These are phyloP conservation scores for Pygoscelis adeliae DNA, from an alignment of 2,113 vertebrate species.

Conservation along the genomic window DNA sequence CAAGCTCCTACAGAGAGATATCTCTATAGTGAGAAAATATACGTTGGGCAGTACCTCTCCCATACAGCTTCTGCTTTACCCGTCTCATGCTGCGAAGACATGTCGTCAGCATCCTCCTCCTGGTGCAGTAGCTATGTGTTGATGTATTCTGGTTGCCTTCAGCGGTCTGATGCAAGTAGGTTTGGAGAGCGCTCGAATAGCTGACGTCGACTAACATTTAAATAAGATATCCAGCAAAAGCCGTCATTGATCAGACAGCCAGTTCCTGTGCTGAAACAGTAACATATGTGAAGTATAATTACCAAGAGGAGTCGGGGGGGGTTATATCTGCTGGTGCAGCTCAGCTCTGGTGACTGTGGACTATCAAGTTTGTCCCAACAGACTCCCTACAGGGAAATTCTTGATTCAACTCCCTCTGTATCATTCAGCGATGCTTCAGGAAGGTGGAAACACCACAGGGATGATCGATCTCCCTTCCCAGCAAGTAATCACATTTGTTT, in stretches of 20 bases:
- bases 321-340: background rate
- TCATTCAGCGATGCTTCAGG: background rate
- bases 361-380: background rate
- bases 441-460: background rate
- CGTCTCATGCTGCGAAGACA: fast-evolving
- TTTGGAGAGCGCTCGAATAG: fast-evolving
- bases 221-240: background rate
- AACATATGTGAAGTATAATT: background rate
- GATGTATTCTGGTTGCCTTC: background rate
- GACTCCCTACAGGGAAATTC: background rate
- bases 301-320: background rate
- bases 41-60: fast-evolving
- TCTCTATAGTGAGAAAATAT: background rate
- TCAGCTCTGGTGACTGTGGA: background rate
- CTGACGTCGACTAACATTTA: background rate
- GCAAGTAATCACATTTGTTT: background rate
- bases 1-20: fast-evolving
- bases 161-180: background rate
- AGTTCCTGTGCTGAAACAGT: background rate
- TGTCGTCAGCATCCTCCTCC: background rate
- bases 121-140: background rate
- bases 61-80: background rate
- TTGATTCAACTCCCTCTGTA: background rate
- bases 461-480: background rate
- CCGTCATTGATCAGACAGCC: background rate